Evolutionary conservation across 1,140 invertebrate species (phyloP).

Genomic region (Drosophila miranda): DNA sequence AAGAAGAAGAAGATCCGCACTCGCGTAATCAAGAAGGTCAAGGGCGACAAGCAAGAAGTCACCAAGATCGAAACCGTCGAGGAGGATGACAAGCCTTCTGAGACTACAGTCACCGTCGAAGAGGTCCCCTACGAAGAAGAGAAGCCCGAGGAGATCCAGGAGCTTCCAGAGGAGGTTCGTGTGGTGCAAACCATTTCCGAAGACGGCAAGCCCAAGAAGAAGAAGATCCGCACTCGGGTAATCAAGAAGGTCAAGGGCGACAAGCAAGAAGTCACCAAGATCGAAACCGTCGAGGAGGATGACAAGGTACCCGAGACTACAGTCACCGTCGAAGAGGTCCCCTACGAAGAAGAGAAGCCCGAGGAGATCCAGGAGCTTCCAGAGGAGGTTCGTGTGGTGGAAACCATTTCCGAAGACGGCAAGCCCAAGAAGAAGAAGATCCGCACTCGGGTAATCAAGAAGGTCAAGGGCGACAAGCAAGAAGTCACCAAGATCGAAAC

Average conservation of each 20-base stretch:
- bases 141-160: neutral
- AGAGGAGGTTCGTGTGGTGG: too few relatives aligned
- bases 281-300: conserved; percentile 9
- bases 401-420: too few relatives aligned
- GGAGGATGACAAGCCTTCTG: neutral
- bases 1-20: conserved; percentile 16
- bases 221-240: conserved; percentile 9
- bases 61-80: conserved; percentile 14
- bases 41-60: conserved; percentile 9
- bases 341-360: too few relatives aligned
- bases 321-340: too few relatives aligned
- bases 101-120: conserved; percentile 8
- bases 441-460: too few relatives aligned
- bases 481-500: too few relatives aligned
- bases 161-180: conserved; percentile 5
- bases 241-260: conserved; percentile 16
- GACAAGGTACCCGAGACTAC: neutral
- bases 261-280: conserved; percentile 5
- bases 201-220: conserved; percentile 9
- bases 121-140: neutral
- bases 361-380: too few relatives aligned
- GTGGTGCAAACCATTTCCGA: conserved; percentile 1
- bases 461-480: too few relatives aligned
- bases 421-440: too few relatives aligned
- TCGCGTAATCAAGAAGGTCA: conserved; percentile 14